These are phyloP conservation scores for Carduelis carduelis DNA, from an alignment of 2,797 vertebrate species.

Conservation along the genomic window DNA sequence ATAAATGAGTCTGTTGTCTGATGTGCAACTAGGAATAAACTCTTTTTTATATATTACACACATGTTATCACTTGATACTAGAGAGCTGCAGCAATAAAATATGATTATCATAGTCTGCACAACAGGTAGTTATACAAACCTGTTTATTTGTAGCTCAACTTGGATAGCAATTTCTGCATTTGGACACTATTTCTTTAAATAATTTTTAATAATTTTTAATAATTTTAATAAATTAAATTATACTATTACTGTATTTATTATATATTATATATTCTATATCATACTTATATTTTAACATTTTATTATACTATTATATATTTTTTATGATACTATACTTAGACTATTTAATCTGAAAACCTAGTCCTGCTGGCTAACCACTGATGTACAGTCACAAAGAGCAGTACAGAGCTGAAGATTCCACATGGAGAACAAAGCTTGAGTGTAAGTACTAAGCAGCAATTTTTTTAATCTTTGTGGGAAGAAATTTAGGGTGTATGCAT, in stretches of 20 bases:
- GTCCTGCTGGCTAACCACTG: not conserved
- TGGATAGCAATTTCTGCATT: not conserved
- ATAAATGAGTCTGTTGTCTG: not conserved
- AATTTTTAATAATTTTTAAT: not conserved
- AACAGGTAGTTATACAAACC: not conserved
- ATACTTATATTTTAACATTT: not conserved
- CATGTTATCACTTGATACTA: not conserved
- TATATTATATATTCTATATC: not conserved
- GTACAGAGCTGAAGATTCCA: constrained; percentile 1
- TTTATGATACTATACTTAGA: not conserved
- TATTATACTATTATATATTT: not conserved
- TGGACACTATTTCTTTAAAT: not conserved
- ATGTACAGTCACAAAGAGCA: not conserved
- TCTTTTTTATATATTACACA: not conserved
- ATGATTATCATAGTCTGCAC: not conserved
- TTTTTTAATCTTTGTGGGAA: constrained; percentile 45
- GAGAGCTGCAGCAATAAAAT: not conserved
- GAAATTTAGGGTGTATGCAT: not conserved
- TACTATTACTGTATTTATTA: not conserved
- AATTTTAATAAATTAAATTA: not conserved
- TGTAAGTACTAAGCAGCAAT: constrained; percentile 18
- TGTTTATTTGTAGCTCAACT: not conserved
- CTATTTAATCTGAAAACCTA: not conserved
- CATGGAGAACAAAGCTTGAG: constrained; percentile 16
- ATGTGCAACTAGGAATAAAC: not conserved